Conservation (phyloP, 2,797 vertebrate genomes). For the Tokudaia muenninki region DNA sequence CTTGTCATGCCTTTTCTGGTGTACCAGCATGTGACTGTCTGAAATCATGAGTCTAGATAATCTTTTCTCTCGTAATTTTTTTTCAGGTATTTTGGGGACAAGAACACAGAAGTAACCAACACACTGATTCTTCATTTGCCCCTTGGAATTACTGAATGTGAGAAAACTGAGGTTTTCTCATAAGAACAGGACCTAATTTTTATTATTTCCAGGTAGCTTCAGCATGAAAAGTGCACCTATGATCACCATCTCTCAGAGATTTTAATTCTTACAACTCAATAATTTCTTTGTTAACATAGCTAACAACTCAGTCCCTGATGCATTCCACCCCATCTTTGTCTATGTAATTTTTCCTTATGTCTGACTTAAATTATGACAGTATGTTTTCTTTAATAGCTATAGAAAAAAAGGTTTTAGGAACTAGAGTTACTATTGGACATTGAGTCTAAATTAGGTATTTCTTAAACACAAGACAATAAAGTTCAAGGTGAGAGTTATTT, state of each 20-base stretch:
- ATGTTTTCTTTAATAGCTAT: background rate
- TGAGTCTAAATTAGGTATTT: background rate
- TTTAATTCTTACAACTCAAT: background rate
- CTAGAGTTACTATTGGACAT: background rate
- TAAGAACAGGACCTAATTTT: background rate
- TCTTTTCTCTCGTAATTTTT: background rate
- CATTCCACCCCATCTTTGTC: background rate
- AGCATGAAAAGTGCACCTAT: background rate
- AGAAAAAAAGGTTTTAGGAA: background rate
- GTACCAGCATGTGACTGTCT: background rate
- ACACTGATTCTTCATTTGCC: background rate
- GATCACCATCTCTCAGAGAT: background rate
- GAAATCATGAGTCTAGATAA: background rate
- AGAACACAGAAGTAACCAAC: background rate
- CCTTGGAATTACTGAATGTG: background rate
- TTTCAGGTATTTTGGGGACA: background rate
- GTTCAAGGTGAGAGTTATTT: background rate
- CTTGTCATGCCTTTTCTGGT: background rate
- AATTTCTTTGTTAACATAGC: background rate
- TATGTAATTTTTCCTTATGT: background rate
- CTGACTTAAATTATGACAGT: background rate
- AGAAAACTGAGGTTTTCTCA: background rate
- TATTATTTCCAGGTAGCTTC: background rate
- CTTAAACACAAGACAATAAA: background rate
- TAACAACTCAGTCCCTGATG: background rate